Evolutionary conservation across 2,888 invertebrate genomes (phyloP).

Genomic region (Tridacna crocea): DNA sequence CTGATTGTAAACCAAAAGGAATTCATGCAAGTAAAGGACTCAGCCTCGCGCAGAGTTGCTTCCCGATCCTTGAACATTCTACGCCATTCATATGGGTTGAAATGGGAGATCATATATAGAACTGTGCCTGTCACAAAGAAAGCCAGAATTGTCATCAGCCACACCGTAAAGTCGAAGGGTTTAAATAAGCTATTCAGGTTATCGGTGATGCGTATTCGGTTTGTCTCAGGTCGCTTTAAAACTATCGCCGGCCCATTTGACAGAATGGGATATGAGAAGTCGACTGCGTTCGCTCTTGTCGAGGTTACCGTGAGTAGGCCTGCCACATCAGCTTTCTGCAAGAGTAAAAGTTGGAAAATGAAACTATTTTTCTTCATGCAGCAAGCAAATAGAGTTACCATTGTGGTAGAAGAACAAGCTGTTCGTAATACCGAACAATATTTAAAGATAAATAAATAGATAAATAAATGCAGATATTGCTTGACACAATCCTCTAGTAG

Average conservation of each 20-base stretch:
- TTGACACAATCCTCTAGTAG: too few species aligned
- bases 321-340: constrained; percentile 70
- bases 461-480: too few species aligned
- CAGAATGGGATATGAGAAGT: constrained; percentile 74
- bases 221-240: constrained; percentile 61
- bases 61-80: constrained; percentile 73
- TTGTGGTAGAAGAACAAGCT: not conserved
- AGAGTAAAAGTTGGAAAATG: not conserved
- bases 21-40: constrained; percentile 78
- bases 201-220: constrained; percentile 61
- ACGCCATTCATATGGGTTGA: constrained; percentile 79
- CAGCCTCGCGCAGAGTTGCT: constrained; percentile 74
- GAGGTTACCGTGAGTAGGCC: constrained; percentile 72
- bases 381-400: not conserved
- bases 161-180: constrained; percentile 73
- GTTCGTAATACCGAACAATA: not conserved
- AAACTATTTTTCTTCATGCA: not conserved
- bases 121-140: constrained; percentile 73
- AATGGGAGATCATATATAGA: constrained; percentile 74
- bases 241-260: constrained; percentile 70
- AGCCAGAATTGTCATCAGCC: constrained; percentile 72
- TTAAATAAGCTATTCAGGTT: constrained; percentile 66
- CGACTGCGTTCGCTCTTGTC: constrained; percentile 55
- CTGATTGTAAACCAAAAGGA: constrained; percentile 77
- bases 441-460: not conserved